Evolutionary conservation across 2,888 invertebrate species (phyloP), one percentile per base, ranked within the genome.

Genomic region (Drosophila nr. fundita): DNA sequence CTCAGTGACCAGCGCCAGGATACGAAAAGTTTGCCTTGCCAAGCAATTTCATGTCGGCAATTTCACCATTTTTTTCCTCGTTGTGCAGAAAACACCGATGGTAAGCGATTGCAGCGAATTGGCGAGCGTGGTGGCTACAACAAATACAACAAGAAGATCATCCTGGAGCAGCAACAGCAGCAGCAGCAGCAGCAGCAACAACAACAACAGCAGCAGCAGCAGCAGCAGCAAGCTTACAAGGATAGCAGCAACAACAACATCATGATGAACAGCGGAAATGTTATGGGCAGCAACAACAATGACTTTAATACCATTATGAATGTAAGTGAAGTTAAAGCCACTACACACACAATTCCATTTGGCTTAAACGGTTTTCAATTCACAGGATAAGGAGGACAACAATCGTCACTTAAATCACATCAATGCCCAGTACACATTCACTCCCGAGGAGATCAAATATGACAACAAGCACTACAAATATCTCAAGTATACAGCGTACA

Each of bases 391-490:
- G 87, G 92, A 93, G 78, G 93, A 93, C 80, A 93, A 93, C 87
- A 93, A 93, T 91, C 92, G 92, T 50, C 93, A 93, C 82, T 92
- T 91, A 73, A 93, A 93, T 91, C 93, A 93, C 80, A 93, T 93
- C 83, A 93, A 92, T 89, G 94, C 94, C 70, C 94, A 94, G 87
- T 95, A 95, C 92, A 96, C 95, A 54, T 95, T 96, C 90, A 96
- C 96, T 27, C 96, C 96, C 4, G 95, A 96, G 90, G 96, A 96
- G 92, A 96, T 96, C 92, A 96, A 96, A 93, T 96, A 96, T 88
- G 96, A 96, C 90, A 96, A 96, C 94, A 96, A 96, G 92, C 96
- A 96, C 92, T 96, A 96, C 93, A 96, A 96, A 91, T 96, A 96
- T 92, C 95, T 96, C 83, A 96, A 96, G 92, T 96, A 96, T 91